These are phyloP conservation scores for Chymomyza amoena DNA, from an alignment of 2,888 invertebrate genomes.

Conservation along the genomic window DNA sequence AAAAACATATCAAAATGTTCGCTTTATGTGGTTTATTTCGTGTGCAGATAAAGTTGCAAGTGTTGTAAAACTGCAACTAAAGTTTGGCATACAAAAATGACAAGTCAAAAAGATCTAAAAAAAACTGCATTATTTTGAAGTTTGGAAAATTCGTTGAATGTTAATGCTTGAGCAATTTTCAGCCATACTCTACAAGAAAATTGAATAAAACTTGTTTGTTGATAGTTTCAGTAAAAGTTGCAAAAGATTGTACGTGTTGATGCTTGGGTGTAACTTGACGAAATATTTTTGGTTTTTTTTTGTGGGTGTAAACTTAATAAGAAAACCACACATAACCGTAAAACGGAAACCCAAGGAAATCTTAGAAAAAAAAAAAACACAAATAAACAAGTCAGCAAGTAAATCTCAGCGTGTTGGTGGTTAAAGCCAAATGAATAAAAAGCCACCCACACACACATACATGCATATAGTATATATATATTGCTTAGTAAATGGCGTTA, in stretches of 20 bases:
- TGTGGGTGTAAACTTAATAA: neutral
- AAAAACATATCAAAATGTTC: slow-evolving; percentile 30
- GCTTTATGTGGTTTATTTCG: slow-evolving; percentile 5
- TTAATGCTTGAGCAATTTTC: neutral
- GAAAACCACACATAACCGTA: slow-evolving; percentile 32
- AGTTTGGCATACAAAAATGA: slow-evolving; percentile 29
- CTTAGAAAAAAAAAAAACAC: neutral
- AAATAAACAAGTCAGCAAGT: slow-evolving; percentile 32
- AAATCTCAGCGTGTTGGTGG: slow-evolving; percentile 19
- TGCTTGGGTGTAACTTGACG: slow-evolving; percentile 4
- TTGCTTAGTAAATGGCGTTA: slow-evolving; percentile 12
- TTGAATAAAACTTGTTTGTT: slow-evolving; percentile 23
- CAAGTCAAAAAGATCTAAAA: slow-evolving; percentile 10
- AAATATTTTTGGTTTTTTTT: neutral
- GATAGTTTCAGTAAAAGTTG: neutral
- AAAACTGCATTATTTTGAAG: slow-evolving; percentile 10
- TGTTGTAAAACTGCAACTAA: neutral
- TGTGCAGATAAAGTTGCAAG: neutral
- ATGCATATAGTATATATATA: slow-evolving; percentile 6
- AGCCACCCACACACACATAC: slow-evolving; percentile 10
- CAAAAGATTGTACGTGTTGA: slow-evolving; percentile 5
- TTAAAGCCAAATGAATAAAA: slow-evolving; percentile 42
- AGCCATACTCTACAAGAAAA: neutral
- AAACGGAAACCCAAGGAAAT: slow-evolving; percentile 12
- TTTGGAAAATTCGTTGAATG: neutral